Conservation (phyloP, 2,113 vertebrate species). For the Cercopithecus mona region DNA sequence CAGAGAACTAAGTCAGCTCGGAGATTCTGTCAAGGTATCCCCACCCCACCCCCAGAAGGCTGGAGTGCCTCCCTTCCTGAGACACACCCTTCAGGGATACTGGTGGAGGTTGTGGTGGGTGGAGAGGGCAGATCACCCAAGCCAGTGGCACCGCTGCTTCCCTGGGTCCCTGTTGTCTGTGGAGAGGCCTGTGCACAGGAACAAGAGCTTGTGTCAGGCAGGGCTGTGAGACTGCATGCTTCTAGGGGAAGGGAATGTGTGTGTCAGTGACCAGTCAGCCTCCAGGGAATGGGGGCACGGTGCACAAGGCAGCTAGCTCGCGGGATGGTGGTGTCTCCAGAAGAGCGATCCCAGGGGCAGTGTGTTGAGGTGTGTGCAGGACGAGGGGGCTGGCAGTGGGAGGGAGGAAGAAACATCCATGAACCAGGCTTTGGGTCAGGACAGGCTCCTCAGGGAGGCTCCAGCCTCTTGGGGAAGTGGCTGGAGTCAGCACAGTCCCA, state of each 20-base stretch:
- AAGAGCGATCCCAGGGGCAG: not conserved
- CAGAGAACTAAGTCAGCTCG: conserved; percentile 56
- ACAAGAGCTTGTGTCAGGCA: not conserved
- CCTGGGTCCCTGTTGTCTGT: not conserved
- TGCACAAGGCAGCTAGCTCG: conserved; percentile 23
- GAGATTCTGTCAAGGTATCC: conserved; percentile 67
- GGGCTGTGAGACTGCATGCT: not conserved
- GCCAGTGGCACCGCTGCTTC: conserved; percentile 1
- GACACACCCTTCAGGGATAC: conserved; percentile 46
- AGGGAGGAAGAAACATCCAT: not conserved
- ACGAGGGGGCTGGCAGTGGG: not conserved
- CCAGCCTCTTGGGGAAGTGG: not conserved
- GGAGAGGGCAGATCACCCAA: conserved; percentile 13
- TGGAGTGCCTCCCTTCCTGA: conserved; percentile 1
- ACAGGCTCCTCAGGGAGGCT: not conserved
- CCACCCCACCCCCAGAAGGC: not conserved
- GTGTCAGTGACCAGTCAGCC: conserved; percentile 59
- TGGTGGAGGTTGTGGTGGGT: not conserved
- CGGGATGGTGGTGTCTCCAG: conserved; percentile 18
- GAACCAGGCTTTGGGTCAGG: conserved; percentile 13
- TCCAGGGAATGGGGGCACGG: conserved; percentile 39
- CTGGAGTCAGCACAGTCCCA: not conserved
- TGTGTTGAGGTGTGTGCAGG: not conserved
- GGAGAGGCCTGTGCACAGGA: conserved; percentile 35
- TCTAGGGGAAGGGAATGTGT: conserved; percentile 53